Conservation (phyloP, 2,888 invertebrate genomes). For the Andrena bicolor region DNA sequence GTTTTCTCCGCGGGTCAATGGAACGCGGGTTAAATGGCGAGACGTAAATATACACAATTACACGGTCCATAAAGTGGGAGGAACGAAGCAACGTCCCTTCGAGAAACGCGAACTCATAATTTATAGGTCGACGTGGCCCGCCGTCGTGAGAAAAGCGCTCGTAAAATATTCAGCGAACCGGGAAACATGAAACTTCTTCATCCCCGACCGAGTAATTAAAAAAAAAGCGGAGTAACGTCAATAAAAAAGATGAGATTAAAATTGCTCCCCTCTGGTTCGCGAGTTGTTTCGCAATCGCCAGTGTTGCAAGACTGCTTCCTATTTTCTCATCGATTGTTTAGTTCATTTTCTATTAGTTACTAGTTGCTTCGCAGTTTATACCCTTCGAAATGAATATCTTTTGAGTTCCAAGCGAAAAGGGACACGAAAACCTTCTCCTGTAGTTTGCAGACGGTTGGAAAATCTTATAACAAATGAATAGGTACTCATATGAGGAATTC, state of each 20-base stretch:
- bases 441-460: too few relatives aligned
- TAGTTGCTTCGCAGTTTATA: too few relatives aligned
- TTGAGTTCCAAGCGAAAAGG: too few relatives aligned
- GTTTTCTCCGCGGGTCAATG: neutral
- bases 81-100: conserved; percentile 4
- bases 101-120: conserved; percentile 21
- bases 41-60: conserved; percentile 30
- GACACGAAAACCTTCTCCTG: too few relatives aligned
- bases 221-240: conserved; percentile 1
- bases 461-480: too few relatives aligned
- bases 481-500: too few relatives aligned
- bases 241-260: neutral
- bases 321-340: neutral
- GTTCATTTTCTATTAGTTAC: too few relatives aligned
- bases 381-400: too few relatives aligned
- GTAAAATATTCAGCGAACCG: conserved; percentile 1
- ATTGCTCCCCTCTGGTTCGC: neutral
- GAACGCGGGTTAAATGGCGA: neutral
- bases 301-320: neutral
- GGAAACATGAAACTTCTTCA: conserved; percentile 23
- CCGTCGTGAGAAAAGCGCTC: conserved; percentile 9
- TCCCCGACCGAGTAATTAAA: conserved; percentile 18
- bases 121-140: neutral
- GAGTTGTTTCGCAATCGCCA: too few relatives aligned
- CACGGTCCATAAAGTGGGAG: conserved; percentile 6